These are phyloP conservation scores for Parauchenoglanis ngamensis DNA, from an alignment of 2,797 vertebrate genomes.

Conservation along the genomic window DNA sequence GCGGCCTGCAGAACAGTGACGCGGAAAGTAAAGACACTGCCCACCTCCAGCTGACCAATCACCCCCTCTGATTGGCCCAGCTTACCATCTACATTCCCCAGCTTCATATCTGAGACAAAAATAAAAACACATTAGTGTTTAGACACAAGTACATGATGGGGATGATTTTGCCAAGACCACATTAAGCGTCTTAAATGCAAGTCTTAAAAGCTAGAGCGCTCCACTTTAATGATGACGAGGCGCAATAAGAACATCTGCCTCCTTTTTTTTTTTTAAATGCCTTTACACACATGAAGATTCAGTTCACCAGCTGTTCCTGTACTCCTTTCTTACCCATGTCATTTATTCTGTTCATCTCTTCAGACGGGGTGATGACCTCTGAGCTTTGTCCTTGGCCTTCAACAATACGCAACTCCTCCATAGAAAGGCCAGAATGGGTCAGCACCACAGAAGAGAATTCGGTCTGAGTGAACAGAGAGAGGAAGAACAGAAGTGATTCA, in stretches of 20 bases:
- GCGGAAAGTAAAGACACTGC: conserved; percentile 94
- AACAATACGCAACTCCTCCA: conserved; percentile 95
- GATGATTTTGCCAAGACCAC: not conserved
- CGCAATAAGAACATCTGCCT: conserved; percentile 67
- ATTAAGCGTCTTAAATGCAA: not conserved
- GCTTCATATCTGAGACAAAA: conserved; percentile 84
- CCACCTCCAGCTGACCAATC: conserved; percentile 87
- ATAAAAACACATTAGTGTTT: not conserved
- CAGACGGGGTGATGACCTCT: conserved; percentile 89
- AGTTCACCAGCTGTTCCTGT: not conserved
- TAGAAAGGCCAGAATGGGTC: conserved; percentile 89
- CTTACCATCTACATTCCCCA: conserved; percentile 81
- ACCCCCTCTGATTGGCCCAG: conserved; percentile 78
- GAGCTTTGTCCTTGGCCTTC: conserved; percentile 97
- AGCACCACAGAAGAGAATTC: conserved; percentile 84
- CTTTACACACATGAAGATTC: not conserved
- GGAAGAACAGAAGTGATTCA: not conserved
- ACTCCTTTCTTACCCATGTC: conserved; percentile 82
- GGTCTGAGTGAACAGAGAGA: conserved; percentile 70
- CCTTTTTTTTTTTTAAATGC: not conserved
- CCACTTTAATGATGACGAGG: not conserved
- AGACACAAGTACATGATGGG: not conserved
- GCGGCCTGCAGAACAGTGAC: conserved; percentile 95
- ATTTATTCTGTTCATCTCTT: conserved; percentile 90
- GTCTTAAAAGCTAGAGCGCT: not conserved